Percentiles rank a stretch among this genome's conserved stretches.
phyloP scores from a whole-genome alignment of 2,888 invertebrate genomes.

The Steromphala cineraria region DNA sequence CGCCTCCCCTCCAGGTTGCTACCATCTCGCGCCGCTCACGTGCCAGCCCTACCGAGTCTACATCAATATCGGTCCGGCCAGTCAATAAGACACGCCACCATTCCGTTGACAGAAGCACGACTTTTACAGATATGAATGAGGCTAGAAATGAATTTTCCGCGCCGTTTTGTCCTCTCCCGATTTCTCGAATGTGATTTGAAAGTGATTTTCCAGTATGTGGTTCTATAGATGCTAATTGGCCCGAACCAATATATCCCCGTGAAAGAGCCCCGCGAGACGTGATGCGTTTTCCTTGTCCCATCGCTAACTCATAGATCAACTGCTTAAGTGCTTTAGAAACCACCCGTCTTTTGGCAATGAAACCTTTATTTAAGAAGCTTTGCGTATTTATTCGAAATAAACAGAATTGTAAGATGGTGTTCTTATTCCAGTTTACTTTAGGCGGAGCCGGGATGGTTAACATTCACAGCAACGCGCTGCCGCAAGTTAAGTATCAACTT shows the following conservation, averaged over 20 bases:
- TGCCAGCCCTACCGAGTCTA: not conserved
- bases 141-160: conserved; percentile 8
- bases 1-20: not conserved
- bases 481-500: not conserved
- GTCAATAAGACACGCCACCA: not conserved
- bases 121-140: conserved; percentile 8
- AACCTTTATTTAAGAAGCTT: not conserved
- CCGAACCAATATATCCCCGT: not conserved
- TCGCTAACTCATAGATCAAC: not conserved
- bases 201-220: not conserved
- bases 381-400: not conserved
- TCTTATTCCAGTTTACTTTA: not conserved
- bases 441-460: not conserved
- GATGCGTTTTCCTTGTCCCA: conserved; percentile 1
- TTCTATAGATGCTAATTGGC: conserved; percentile 8
- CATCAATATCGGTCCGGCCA: not conserved
- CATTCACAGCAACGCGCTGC: not conserved
- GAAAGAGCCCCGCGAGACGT: not conserved
- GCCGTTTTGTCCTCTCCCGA: not conserved
- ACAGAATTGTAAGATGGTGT: not conserved
- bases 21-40: not conserved
- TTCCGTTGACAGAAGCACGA: not conserved
- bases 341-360: not conserved
- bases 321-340: not conserved
- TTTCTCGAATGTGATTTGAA: conserved; percentile 2